Base-by-base conservation (phyloP, 2,797 vertebrate species). In the Numenius phaeopus region DNA sequence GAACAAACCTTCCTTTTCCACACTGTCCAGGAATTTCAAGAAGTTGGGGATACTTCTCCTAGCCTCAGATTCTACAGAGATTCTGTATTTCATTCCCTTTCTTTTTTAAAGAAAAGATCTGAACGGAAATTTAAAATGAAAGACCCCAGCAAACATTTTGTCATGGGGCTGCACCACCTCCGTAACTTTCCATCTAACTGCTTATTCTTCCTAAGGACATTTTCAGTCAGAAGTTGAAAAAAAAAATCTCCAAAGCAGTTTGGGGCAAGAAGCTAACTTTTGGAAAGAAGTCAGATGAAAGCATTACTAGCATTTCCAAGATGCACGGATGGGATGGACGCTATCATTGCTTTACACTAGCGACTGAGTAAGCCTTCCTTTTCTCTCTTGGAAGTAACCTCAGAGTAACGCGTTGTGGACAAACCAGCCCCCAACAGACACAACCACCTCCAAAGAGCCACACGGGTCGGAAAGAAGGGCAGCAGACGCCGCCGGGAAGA, bases 281-380 rank as follows among this genome's bases (percentile, higher is more conserved):
- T 0, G 4, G 34, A 18, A 72, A 30, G 19, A 18, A 44, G 29
- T 5, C 9, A 18, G 37, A 7, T 9, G 11, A 30, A n/a, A 50
- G 34, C 73, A 13, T 10, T 16, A 26, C 23, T 1, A 2, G 15
- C 5, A 26, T 14, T 58, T 27, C 27, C 66, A 19, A 9, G 24
- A 14, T 0, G 44, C 42, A 14, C 3, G 9, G 61, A 8, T 5
- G 9, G 80, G 75, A 79, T 10, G 52, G n/a, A 21, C 10, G 2
- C 62, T 3, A 11, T 2, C 23, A 0, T 0, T 5, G 30, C 2
- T 57, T 24, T 18, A 15, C 44, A 55, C 19, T 4, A 37, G 13
- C 64, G 13, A 2, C 21, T 0, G 13, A 66, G 22, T 0, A 18
- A 44, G 19, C 1, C 67, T 9, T 18, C 47, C 39, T 7, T 9